Conservation (phyloP, 2,797 vertebrate genomes). For the Coregonus suidteri region DNA sequence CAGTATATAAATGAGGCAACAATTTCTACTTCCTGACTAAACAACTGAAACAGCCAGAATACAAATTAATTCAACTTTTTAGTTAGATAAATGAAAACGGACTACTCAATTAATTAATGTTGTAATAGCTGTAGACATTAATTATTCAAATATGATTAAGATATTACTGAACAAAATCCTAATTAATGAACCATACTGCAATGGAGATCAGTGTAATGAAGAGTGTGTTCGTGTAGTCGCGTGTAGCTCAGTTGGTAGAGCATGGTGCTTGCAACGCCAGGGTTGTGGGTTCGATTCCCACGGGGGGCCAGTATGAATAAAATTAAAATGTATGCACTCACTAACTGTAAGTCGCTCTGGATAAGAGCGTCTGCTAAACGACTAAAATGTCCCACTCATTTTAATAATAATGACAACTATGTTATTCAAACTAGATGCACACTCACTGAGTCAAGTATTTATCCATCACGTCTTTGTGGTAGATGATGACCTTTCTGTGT, state of each 20-base stretch:
- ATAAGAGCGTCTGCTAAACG: too few species aligned
- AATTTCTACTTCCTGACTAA: not conserved
- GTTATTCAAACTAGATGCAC: not conserved
- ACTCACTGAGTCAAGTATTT: constrained; percentile 9
- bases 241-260: too few species aligned
- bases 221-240: constrained; percentile 1
- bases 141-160: constrained; percentile 44
- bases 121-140: constrained; percentile 32
- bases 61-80: constrained; percentile 24
- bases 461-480: constrained; percentile 4
- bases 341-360: too few species aligned
- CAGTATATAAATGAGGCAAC: not conserved
- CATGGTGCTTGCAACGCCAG: too few species aligned
- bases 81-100: constrained; percentile 21
- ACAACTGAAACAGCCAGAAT: constrained; percentile 21
- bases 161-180: constrained; percentile 24
- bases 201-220: constrained; percentile 22
- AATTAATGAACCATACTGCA: constrained; percentile 29
- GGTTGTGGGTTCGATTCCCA: too few species aligned
- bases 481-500: not conserved
- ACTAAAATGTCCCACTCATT: not conserved
- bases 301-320: too few species aligned
- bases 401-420: not conserved
- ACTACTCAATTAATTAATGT: constrained; percentile 23
- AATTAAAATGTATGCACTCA: too few species aligned